Evolutionary conservation across 1,140 invertebrate genomes (phyloP), one percentile per base, ranked within the genome.

Genomic region (Lepidurus packardi): DNA sequence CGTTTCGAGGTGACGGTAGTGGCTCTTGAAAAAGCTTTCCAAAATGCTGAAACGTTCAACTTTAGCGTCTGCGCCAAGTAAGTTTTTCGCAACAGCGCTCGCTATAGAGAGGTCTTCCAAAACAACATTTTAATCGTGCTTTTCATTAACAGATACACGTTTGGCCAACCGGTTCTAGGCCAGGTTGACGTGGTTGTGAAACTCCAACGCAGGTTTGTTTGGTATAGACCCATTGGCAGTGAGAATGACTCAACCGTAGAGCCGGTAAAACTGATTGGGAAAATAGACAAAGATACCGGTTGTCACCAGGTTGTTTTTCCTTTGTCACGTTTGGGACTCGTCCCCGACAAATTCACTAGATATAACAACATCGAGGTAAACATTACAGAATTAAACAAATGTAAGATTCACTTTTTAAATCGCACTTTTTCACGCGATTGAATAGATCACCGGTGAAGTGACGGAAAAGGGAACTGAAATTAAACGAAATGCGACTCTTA

Each of bases 1-100:
- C 88, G 89, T 80, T 92, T 91, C 80, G 89, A 91, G 84, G 88
- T 92, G 0, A 87, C 86, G 0, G 85, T 92, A 10, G 85, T 85
- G n/a, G 85, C 89, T n/a, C 90, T 90, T 0, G 84, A 86, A 53
- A 90, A 86, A 47, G 87, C n/a, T 90, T 53, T 85, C 90, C 85
- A 87, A 1, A 86, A 87, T 45, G 47, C 47, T 65, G 47, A 65
- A 65, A 65, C 13, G 13, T 65, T 65, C 47, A 65, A 65, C 47
- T 65, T 65, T n/a, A 65, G 47, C 47, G 47, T 65, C 47, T 65
- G 47, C 11, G 47, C 47, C 13, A 65, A 65, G 47, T 65, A 65
- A 65, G 74, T n/a, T n/a, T n/a, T n/a, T n/a, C n/a, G n/a, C n/a
- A n/a, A n/a, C n/a, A n/a, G n/a, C n/a, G n/a, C n/a, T n/a, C n/a